Evolutionary conservation across 2,113 vertebrate genomes (phyloP).

Genomic region (Zootoca vivipara): DNA sequence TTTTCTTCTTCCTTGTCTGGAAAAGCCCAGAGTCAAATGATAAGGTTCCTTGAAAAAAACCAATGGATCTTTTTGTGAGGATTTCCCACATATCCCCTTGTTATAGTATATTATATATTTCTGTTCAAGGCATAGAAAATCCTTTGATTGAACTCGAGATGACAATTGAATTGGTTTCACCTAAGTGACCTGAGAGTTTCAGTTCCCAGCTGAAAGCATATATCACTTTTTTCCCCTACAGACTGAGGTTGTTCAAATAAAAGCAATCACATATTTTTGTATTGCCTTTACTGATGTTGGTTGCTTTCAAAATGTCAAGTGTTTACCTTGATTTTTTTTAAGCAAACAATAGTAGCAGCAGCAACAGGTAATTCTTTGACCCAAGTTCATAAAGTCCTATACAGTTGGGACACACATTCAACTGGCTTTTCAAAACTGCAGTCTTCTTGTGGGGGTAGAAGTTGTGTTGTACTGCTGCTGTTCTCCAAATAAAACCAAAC

Average conservation of each 20-base stretch:
- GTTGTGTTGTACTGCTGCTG: not conserved
- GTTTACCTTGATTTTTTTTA: not conserved
- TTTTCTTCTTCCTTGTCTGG: no score
- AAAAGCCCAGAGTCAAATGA: not conserved
- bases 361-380: not conserved
- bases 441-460: not conserved
- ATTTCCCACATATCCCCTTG: not conserved
- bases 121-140: not conserved
- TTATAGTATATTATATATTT: not conserved
- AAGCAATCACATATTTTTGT: not conserved
- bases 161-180: not conserved
- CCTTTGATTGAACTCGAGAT: not conserved
- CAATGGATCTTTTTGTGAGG: not conserved
- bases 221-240: not conserved
- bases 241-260: slow-evolving; percentile 3
- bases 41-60: not conserved
- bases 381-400: not conserved
- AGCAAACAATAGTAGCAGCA: not conserved
- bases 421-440: not conserved
- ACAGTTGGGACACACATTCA: not conserved
- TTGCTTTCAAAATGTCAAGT: not conserved
- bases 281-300: not conserved
- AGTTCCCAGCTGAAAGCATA: not conserved
- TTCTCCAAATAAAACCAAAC: not conserved
- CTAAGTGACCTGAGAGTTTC: not conserved